phyloP scores from a whole-genome alignment of 2,888 invertebrate genomes.

The Crossocerus cetratus region DNA sequence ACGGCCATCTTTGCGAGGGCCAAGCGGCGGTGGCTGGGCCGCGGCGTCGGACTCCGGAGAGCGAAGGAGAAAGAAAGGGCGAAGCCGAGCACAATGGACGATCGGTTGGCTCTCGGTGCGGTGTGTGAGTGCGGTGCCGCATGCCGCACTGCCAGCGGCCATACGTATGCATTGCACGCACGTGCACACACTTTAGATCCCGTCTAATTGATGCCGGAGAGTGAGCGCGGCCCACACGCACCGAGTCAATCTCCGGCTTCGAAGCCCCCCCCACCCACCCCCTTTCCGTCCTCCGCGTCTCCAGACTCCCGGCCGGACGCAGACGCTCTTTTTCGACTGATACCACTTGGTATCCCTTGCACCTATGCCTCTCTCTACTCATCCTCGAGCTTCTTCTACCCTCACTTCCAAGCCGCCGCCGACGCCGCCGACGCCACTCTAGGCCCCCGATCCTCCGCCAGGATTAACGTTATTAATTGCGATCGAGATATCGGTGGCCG shows the following conservation, averaged over 20 bases:
- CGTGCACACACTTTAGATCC: conserved; percentile 62
- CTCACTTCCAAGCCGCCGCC: neutral
- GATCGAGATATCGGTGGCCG: conserved; percentile 54
- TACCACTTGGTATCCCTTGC: neutral
- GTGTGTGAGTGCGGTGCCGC: conserved; percentile 13
- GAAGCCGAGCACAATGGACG: conserved; percentile 56
- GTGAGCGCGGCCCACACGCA: conserved; percentile 64
- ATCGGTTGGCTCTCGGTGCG: conserved; percentile 35
- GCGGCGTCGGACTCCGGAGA: too few species aligned
- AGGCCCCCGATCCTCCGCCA: conserved; percentile 4
- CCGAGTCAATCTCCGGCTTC: conserved; percentile 62
- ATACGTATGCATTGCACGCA: conserved; percentile 29
- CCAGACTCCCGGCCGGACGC: neutral
- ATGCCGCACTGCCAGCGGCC: conserved; percentile 7
- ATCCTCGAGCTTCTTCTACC: neutral
- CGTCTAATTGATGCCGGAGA: conserved; percentile 67
- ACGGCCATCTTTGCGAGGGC: conserved; percentile 70
- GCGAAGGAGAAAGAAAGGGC: neutral
- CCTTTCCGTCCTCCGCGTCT: conserved; percentile 4
- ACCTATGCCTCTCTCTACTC: conserved; percentile 1
- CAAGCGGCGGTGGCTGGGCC: conserved; percentile 32
- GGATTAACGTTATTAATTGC: conserved; percentile 55
- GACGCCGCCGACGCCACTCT: neutral
- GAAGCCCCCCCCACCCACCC: too few species aligned
- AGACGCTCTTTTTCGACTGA: neutral